Conservation (phyloP, 2,888 invertebrate species). For the Sminthurinus aureus region DNA sequence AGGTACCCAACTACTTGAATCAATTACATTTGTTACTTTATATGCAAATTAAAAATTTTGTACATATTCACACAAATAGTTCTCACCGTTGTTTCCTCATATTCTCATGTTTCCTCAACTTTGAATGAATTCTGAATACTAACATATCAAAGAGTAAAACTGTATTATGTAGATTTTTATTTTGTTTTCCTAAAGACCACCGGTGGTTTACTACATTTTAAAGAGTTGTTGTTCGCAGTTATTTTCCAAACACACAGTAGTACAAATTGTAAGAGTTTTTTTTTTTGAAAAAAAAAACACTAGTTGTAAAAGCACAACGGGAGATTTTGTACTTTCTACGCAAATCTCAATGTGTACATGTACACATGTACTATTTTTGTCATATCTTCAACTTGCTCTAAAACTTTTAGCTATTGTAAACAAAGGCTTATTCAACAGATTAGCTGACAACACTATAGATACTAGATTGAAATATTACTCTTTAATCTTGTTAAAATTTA, state of each 20-base stretch:
- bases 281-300: no score
- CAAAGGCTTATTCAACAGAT: background rate
- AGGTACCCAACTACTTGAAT: background rate
- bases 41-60: background rate
- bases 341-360: background rate
- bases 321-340: background rate
- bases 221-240: conserved; percentile 9
- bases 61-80: background rate
- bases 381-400: background rate
- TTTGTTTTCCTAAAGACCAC: conserved; percentile 8
- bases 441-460: no score
- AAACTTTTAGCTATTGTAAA: background rate
- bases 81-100: conserved; percentile 14
- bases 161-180: background rate
- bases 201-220: background rate
- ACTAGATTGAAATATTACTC: background rate
- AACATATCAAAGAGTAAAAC: background rate
- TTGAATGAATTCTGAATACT: background rate
- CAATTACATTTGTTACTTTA: background rate
- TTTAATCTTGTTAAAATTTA: background rate
- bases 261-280: background rate
- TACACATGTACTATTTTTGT: background rate
- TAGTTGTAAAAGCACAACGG: conserved; percentile 6
- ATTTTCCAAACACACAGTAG: background rate
- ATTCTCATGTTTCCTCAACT: background rate